phyloP scores from a whole-genome alignment of 53 echinoderm and acorn worm genomes.

The Glandiceps talaboti region DNA sequence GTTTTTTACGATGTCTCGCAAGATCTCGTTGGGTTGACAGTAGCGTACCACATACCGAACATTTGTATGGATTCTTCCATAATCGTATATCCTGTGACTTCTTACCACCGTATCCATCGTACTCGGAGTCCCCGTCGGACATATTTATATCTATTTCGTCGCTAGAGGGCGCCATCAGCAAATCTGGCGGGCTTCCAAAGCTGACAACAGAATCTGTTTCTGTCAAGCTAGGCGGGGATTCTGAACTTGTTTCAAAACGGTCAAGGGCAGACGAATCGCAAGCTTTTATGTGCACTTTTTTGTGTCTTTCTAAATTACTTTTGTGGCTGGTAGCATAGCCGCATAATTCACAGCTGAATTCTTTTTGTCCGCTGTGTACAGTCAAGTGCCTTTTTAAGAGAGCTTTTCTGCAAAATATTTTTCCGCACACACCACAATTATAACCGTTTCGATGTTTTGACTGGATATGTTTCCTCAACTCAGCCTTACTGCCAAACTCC shows the following conservation, averaged over 20 bases:
- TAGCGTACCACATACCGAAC: background rate
- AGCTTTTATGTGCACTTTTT: slow-evolving; percentile 29
- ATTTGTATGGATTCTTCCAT: background rate
- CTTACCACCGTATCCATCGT: background rate
- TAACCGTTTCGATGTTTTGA: slow-evolving; percentile 37
- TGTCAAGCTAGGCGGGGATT: background rate
- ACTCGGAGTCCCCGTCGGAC: background rate
- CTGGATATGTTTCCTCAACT: slow-evolving; percentile 40
- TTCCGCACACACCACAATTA: slow-evolving; percentile 31
- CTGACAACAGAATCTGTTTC: background rate
- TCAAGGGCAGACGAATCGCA: background rate
- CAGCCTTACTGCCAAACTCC: slow-evolving; percentile 39
- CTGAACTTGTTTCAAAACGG: background rate
- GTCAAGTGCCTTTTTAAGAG: slow-evolving; percentile 54
- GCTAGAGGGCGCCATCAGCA: background rate
- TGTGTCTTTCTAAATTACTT: slow-evolving; percentile 61
- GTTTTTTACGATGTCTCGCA: background rate
- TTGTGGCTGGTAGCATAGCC: slow-evolving; percentile 62
- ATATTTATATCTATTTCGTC: background rate
- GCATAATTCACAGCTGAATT: slow-evolving; percentile 42
- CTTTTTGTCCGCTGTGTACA: slow-evolving; percentile 55
- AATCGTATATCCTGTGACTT: background rate
- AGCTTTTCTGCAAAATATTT: slow-evolving; percentile 49
- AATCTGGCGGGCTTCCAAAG: background rate
- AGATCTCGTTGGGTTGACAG: background rate